Evolutionary conservation across 2,797 vertebrate species (phyloP), one percentile per base, ranked within the genome.

Genomic region (Diglossa cyanea): DNA sequence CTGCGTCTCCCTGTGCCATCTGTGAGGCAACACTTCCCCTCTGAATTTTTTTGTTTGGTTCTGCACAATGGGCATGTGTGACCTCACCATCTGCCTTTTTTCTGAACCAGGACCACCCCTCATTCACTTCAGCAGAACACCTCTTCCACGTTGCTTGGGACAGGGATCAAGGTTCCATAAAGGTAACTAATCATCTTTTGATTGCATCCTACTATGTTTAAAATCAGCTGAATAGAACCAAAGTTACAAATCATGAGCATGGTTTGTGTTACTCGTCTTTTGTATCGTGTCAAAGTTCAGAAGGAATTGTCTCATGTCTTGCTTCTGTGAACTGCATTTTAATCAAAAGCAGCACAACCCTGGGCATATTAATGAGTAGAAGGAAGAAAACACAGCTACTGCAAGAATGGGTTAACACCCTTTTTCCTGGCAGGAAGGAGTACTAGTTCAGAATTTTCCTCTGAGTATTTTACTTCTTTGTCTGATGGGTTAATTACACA

Each of bases 351-450:
- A 30, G 54, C 16, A 10, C 9, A 2, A 8, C 45, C 30, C 13
- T n/a, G 14, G 23, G 7, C 31, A 51, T 11, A 1, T 5, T 25
- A 55, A 44, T 0, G 0, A 62, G 25, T 10, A 54, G 62, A 82
- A 68, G 14, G 23, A 86, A 75, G 45, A 54, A 66, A 66, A 39
- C 17, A 13, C 35, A 33, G 28, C 50, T 65, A 28, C 8, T 8
- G 2, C 39, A 77, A 55, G 57, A 48, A 58, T 4, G 26, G 13
- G 35, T 61, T 74, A 55, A 40, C 24, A 26, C 5, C 11, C 48
- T 35, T 58, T 24, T 63, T 77, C 21, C 54, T 45, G 8, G 42
- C 40, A 74, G 37, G 35, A 74, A 50, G 2, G 3, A 61, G 9
- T 44, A 44, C 31, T 42, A 58, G 18, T 53, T 65, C 42, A 76